phyloP scores from a whole-genome alignment of 2,888 invertebrate species.

The Maniola hyperantus region DNA sequence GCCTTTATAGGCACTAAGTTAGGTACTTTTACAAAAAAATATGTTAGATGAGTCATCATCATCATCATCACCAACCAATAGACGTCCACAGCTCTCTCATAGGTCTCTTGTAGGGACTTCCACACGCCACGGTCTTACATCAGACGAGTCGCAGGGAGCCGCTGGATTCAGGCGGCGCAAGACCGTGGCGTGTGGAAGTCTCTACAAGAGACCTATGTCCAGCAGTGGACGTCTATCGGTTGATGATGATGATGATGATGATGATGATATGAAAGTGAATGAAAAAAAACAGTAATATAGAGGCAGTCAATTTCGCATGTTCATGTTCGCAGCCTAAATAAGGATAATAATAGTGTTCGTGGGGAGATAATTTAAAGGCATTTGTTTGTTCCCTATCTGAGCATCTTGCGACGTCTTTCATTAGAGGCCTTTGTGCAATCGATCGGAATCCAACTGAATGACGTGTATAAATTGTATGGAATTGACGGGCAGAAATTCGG shows the following conservation, averaged over 20 bases:
- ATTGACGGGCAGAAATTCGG: not conserved
- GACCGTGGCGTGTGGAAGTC: too few species aligned
- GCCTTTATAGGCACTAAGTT: not conserved
- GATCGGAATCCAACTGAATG: slow-evolving; percentile 8
- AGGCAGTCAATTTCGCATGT: not conserved
- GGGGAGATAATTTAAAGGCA: slow-evolving; percentile 4
- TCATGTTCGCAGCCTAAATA: not conserved
- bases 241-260: not conserved
- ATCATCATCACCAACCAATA: too few species aligned
- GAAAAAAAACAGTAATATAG: not conserved
- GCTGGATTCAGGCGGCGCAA: too few species aligned
- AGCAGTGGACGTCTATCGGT: too few species aligned
- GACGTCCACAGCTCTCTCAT: too few species aligned
- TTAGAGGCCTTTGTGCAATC: slow-evolving; percentile 14
- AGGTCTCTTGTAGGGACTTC: too few species aligned
- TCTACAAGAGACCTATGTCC: too few species aligned
- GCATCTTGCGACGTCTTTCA: slow-evolving; percentile 14
- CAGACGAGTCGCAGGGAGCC: too few species aligned
- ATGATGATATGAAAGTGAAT: not conserved
- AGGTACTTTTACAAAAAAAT: not conserved
- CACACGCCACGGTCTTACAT: too few species aligned
- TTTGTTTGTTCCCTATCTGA: slow-evolving; percentile 3
- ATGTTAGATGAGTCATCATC: not conserved
- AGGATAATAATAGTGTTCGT: not conserved
- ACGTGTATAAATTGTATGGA: slow-evolving; percentile 9